These are phyloP conservation scores for Naja naja DNA, from an alignment of 2,113 vertebrate genomes.

Conservation along the genomic window DNA sequence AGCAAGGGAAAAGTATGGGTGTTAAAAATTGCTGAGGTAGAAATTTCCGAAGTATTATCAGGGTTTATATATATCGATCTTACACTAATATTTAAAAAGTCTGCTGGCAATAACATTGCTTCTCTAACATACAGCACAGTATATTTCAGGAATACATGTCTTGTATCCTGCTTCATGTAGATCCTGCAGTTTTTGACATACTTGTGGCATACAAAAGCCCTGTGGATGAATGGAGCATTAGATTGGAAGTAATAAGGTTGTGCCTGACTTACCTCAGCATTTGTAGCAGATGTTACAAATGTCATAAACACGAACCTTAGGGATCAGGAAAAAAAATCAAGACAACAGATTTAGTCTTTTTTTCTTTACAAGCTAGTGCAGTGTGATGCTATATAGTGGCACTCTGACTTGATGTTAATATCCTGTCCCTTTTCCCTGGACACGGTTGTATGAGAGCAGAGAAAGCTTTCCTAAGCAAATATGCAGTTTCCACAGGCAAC, in stretches of 20 bases:
- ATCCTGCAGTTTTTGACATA: slow-evolving; percentile 37
- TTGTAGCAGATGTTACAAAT: slow-evolving; percentile 72
- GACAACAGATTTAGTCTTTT: slow-evolving; percentile 62
- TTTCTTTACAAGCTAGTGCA: slow-evolving; percentile 61
- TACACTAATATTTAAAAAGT: neutral
- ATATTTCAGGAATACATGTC: slow-evolving; percentile 39
- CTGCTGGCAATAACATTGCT: neutral
- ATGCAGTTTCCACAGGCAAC: slow-evolving; percentile 18
- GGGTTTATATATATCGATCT: neutral
- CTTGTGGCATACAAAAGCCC: slow-evolving; percentile 57
- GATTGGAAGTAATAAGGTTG: slow-evolving; percentile 69
- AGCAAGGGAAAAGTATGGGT: neutral
- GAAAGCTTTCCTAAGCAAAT: slow-evolving; percentile 1
- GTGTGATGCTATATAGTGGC: slow-evolving; percentile 58
- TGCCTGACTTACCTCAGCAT: slow-evolving; percentile 69
- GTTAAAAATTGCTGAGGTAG: neutral
- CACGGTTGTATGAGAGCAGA: neutral
- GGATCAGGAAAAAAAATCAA: slow-evolving; percentile 58
- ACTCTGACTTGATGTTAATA: slow-evolving; percentile 52
- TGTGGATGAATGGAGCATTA: slow-evolving; percentile 61
- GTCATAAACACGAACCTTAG: slow-evolving; percentile 70
- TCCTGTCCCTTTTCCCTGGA: slow-evolving; percentile 43
- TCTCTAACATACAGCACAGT: neutral
- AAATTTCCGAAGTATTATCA: neutral
- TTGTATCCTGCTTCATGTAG: slow-evolving; percentile 47